Evolutionary conservation across 2,113 vertebrate genomes (phyloP).

Genomic region (Paradoxurus hermaphroditus): DNA sequence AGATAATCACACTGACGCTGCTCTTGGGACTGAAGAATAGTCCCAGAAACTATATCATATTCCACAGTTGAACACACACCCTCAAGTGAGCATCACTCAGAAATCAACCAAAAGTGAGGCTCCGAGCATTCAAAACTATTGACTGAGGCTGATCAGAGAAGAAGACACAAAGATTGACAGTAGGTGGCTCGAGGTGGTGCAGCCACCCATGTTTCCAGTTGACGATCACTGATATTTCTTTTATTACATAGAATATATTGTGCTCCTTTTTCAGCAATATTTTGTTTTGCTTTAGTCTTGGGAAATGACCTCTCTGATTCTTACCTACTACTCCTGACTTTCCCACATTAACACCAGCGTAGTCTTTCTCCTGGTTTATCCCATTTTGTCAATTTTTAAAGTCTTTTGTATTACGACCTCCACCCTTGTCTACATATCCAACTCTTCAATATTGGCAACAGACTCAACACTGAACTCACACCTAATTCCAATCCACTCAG

Average conservation of each 20-base stretch:
- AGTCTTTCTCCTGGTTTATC: neutral
- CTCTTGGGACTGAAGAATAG: neutral
- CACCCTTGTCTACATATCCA: neutral
- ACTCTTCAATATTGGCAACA: neutral
- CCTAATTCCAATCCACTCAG: neutral
- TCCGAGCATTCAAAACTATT: neutral
- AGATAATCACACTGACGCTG: neutral
- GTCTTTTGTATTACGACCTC: neutral
- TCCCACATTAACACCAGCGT: neutral
- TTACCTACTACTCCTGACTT: neutral
- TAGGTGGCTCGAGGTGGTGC: too few species aligned
- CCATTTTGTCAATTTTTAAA: neutral
- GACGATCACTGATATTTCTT: neutral
- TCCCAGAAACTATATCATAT: neutral
- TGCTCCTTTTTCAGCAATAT: neutral
- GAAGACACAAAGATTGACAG: neutral
- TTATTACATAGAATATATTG: neutral
- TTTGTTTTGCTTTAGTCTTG: conserved; percentile 3
- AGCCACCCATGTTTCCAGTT: neutral
- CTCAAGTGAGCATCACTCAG: neutral
- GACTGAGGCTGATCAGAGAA: neutral
- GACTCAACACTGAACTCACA: neutral
- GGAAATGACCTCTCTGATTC: neutral
- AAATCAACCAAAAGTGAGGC: neutral
- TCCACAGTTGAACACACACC: neutral